phyloP scores from a whole-genome alignment of 2,113 vertebrate species.

The Hippocampus zosterae region DNA sequence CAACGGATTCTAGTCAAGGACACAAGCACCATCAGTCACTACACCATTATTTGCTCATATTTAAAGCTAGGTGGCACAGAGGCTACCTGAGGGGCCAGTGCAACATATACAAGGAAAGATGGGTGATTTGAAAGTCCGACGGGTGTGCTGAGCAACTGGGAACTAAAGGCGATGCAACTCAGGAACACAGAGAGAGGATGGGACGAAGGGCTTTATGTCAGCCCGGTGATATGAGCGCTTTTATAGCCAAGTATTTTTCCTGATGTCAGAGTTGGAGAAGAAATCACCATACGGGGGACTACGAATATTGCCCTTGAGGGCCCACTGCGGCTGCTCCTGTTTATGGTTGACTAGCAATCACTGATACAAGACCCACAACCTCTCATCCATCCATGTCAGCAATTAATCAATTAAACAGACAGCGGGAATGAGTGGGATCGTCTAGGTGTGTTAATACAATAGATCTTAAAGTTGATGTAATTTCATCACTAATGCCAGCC shows the following conservation, averaged over 20 bases:
- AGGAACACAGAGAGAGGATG: conserved; percentile 17
- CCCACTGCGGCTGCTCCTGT: conserved; percentile 59
- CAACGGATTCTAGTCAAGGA: conserved; percentile 70
- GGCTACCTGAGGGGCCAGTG: conserved; percentile 60
- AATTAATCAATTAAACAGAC: conserved; percentile 72
- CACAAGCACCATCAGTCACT: conserved; percentile 66
- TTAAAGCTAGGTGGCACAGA: conserved; percentile 55
- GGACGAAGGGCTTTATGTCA: conserved; percentile 62
- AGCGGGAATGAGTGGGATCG: conserved; percentile 46
- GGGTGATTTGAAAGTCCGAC: conserved; percentile 66
- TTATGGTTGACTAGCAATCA: conserved; percentile 70
- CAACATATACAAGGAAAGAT: conserved; percentile 45
- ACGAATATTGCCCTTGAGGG: conserved; percentile 69
- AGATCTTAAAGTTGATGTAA: conserved; percentile 67
- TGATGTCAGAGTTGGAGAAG: conserved; percentile 67
- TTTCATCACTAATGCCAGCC: conserved; percentile 68
- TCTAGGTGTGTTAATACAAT: conserved; percentile 69
- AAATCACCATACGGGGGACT: conserved; percentile 68
- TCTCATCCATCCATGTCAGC: conserved; percentile 66
- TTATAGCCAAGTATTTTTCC: conserved; percentile 69
- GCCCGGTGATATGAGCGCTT: conserved; percentile 63
- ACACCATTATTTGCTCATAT: conserved; percentile 67
- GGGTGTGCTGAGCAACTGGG: conserved; percentile 57
- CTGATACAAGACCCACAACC: conserved; percentile 59
- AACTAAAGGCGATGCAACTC: conserved; percentile 45